phyloP scores from a whole-genome alignment of 2,113 vertebrate genomes.

The Ptilorrhoa leucosticta region DNA sequence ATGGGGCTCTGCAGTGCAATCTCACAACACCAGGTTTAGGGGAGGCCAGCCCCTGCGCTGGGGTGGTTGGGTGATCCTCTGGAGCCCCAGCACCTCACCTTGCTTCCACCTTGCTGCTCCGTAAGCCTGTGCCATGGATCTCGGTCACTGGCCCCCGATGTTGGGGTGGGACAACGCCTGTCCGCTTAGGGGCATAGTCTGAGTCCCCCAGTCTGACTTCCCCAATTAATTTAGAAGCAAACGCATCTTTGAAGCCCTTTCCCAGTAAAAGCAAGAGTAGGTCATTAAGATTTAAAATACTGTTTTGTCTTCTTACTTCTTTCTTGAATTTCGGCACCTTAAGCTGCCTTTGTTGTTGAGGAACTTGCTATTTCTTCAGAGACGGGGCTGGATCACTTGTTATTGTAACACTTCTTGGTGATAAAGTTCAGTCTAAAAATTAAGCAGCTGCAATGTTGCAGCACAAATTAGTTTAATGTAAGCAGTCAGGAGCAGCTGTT shows the following conservation, averaged over 20 bases:
- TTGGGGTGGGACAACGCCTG: background rate
- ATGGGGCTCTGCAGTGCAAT: background rate
- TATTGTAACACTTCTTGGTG: constrained; percentile 82
- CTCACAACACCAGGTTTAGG: background rate
- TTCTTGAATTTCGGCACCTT: constrained; percentile 11
- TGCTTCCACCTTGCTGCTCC: background rate
- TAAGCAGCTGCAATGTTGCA: constrained; percentile 85
- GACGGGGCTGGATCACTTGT: constrained; percentile 74
- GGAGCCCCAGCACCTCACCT: background rate
- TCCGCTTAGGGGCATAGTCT: fast-evolving
- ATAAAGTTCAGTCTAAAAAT: constrained; percentile 83
- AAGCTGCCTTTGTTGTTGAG: constrained; percentile 64
- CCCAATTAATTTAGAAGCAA: constrained; percentile 6
- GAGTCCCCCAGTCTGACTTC: background rate
- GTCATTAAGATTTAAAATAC: constrained; percentile 6
- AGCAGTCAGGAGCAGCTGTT: constrained; percentile 86
- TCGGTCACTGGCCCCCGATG: fast-evolving
- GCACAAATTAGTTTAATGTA: constrained; percentile 88
- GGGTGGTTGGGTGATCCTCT: no score
- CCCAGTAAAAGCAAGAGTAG: constrained; percentile 14
- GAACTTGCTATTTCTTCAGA: constrained; percentile 73
- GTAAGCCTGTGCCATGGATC: background rate
- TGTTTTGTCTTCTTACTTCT: constrained; percentile 30
- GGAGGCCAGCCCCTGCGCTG: background rate
- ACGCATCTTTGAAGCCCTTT: constrained; percentile 27